Percentiles rank a stretch among this genome's conserved stretches.
Evolutionary conservation across 1,140 invertebrate genomes (phyloP).

Genomic region (Temnothorax nylanderi): DNA sequence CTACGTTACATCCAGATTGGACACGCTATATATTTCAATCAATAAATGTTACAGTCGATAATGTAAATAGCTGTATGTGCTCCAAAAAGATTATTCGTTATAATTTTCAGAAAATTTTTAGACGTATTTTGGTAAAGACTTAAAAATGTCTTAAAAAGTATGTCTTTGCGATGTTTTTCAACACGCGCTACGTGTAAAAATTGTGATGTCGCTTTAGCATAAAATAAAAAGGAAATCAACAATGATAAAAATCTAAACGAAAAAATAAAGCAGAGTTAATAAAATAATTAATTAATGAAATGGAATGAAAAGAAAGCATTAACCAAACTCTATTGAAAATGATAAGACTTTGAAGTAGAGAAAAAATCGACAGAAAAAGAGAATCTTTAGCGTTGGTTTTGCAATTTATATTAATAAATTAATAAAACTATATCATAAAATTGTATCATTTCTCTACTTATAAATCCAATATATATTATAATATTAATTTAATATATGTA

Average conservation of each 20-base stretch:
- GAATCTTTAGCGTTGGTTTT: background rate
- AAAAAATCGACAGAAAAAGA: background rate
- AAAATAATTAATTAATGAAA: background rate
- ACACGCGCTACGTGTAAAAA: background rate
- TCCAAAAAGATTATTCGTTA: background rate
- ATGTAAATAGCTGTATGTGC: background rate
- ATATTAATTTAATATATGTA: no score
- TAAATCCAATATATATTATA: background rate
- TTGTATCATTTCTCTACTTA: background rate
- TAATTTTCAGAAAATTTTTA: background rate
- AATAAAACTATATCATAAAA: background rate
- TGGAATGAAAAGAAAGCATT: background rate
- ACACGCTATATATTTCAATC: background rate
- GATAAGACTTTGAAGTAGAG: background rate
- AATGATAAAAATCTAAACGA: background rate
- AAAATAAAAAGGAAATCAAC: background rate
- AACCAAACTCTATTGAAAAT: background rate
- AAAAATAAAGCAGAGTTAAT: background rate
- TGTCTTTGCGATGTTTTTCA: background rate
- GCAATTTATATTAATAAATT: background rate
- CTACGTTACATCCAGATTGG: background rate
- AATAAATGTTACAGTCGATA: slow-evolving; percentile 1
- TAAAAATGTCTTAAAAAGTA: background rate
- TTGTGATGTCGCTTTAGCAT: background rate
- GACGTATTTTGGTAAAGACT: background rate